Percentiles rank a stretch among this genome's conserved stretches.
Conservation (phyloP, 1,140 invertebrate species). For the Solenopsis invicta region DNA sequence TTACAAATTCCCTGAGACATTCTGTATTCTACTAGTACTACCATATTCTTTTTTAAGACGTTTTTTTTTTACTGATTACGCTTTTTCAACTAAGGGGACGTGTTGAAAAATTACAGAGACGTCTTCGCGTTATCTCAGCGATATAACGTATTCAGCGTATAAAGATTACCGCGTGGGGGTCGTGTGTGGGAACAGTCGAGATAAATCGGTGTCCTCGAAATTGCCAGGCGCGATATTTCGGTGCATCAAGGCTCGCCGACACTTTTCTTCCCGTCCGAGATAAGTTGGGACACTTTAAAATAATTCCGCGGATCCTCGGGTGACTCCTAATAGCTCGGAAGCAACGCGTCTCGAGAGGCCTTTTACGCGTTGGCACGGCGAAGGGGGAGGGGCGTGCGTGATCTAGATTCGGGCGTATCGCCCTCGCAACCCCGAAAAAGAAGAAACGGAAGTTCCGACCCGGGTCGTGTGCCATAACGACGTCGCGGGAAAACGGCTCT, state of each 20-base stretch:
- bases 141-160: not conserved
- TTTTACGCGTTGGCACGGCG: no score
- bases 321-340: slow-evolving; percentile 64
- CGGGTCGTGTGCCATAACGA: slow-evolving; percentile 63
- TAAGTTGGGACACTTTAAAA: slow-evolving; percentile 58
- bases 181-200: slow-evolving; percentile 20
- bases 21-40: not conserved
- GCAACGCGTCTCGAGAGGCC: slow-evolving; percentile 63
- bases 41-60: not conserved
- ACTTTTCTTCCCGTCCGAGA: slow-evolving; percentile 18
- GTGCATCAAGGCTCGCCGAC: slow-evolving; percentile 46
- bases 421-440: slow-evolving; percentile 24
- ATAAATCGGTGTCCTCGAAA: slow-evolving; percentile 60
- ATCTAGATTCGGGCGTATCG: slow-evolving; percentile 55
- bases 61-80: slow-evolving; percentile 12
- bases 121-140: slow-evolving; percentile 19
- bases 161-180: slow-evolving; percentile 8
- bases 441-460: slow-evolving; percentile 41
- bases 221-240: slow-evolving; percentile 46
- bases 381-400: slow-evolving; percentile 54
- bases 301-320: slow-evolving; percentile 59
- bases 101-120: slow-evolving; percentile 45
- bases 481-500: slow-evolving; percentile 46
- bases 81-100: not conserved
- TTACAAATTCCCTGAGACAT: not conserved